Conservation (phyloP, 2,888 invertebrate genomes). For the Synanthedon formicaeformis region DNA sequence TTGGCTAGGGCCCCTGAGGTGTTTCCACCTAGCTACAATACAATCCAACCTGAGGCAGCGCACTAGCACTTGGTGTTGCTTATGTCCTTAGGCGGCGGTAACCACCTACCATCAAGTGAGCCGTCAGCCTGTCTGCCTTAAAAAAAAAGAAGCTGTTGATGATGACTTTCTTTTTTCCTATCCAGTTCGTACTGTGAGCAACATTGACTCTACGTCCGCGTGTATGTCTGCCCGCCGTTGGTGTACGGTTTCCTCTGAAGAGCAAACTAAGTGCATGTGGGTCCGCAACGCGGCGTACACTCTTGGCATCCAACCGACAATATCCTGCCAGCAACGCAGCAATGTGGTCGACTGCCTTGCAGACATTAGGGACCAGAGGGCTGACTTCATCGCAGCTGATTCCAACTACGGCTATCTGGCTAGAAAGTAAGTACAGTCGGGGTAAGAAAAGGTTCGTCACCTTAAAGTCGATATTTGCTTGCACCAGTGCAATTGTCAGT, state of each 20-base stretch:
- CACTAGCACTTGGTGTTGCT: too few relatives aligned
- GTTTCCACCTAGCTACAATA: too few relatives aligned
- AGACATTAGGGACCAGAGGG: slow-evolving; percentile 53
- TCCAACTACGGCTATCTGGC: slow-evolving; percentile 75
- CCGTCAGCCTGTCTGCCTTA: too few relatives aligned
- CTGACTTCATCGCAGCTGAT: slow-evolving; percentile 72
- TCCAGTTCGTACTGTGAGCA: slow-evolving; percentile 38
- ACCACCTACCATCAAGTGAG: too few relatives aligned
- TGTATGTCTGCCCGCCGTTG: slow-evolving; percentile 62
- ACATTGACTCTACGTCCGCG: slow-evolving; percentile 22
- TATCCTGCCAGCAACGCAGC: slow-evolving; percentile 60
- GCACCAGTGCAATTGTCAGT: too few relatives aligned
- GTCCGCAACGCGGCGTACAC: slow-evolving; percentile 63
- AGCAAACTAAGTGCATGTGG: slow-evolving; percentile 74
- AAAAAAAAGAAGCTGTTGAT: too few relatives aligned
- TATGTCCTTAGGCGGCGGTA: too few relatives aligned
- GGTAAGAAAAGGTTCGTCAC: too few relatives aligned
- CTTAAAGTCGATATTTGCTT: too few relatives aligned
- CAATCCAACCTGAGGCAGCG: too few relatives aligned
- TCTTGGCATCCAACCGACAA: slow-evolving; percentile 71
- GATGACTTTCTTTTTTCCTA: neutral
- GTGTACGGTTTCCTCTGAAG: slow-evolving; percentile 69
- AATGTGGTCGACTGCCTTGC: slow-evolving; percentile 66
- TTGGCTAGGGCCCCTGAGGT: too few relatives aligned
- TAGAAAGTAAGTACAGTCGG: slow-evolving; percentile 73